A percentile compares a stretch with the other conserved stretches of the same genome.
Conservation (phyloP, 2,888 invertebrate species). For the Andrena flavipes region DNA sequence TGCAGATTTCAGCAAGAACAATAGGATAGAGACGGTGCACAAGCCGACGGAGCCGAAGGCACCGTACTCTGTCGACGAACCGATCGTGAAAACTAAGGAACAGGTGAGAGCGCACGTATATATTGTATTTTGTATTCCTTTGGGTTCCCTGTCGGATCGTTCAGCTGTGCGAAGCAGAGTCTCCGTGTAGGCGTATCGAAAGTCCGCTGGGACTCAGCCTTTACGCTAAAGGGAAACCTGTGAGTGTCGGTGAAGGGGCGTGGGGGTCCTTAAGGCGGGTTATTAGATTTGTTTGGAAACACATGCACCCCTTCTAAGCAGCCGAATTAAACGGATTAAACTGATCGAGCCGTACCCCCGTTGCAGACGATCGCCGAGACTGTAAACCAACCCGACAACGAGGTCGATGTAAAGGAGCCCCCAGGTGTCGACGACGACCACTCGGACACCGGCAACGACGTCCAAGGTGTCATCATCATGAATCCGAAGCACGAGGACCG, state of each 20-base stretch:
- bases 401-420: conserved; percentile 77
- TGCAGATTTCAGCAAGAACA: conserved; percentile 77
- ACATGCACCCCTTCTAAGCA: conserved; percentile 5
- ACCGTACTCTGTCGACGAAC: conserved; percentile 77
- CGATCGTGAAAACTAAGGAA: conserved; percentile 76
- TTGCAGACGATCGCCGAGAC: conserved; percentile 77
- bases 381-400: conserved; percentile 79
- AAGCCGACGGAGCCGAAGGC: conserved; percentile 80
- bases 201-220: not conserved
- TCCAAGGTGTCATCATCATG: conserved; percentile 92
- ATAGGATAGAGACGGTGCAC: conserved; percentile 79
- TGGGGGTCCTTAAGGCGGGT: conserved; percentile 36
- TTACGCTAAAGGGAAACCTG: conserved; percentile 9
- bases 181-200: not conserved
- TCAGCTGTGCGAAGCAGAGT: not conserved
- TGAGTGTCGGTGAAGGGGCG: not conserved
- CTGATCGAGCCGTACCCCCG: conserved; percentile 49
- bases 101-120: conserved; percentile 69
- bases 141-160: not conserved
- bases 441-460: conserved; percentile 81
- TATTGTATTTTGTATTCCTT: too few species aligned
- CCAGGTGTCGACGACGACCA: conserved; percentile 78
- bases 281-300: conserved; percentile 60
- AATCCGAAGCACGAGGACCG: conserved; percentile 93
- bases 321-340: conserved; percentile 63